A percentile compares a stretch with the other conserved stretches of the same genome.
Evolutionary conservation across 2,888 invertebrate genomes (phyloP).

Genomic region (Chymomyza amoena): DNA sequence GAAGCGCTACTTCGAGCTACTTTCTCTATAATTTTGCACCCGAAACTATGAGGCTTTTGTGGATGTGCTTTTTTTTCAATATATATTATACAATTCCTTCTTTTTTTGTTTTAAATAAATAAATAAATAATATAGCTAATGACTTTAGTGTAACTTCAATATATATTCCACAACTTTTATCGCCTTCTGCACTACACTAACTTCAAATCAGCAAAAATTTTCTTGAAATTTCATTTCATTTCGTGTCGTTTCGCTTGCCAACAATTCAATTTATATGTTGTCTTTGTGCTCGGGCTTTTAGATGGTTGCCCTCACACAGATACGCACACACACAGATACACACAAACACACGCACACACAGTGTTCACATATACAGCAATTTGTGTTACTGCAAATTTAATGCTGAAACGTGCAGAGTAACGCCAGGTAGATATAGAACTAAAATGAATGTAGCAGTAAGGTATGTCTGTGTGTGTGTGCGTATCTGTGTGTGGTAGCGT

Average conservation of each 20-base stretch:
- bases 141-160: background rate
- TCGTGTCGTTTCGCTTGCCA: slow-evolving; percentile 63
- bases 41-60: too few relatives aligned
- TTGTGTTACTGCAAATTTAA: slow-evolving; percentile 73
- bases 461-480: background rate
- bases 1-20: too few relatives aligned
- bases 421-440: background rate
- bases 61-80: too few relatives aligned
- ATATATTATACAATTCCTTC: too few relatives aligned
- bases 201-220: slow-evolving; percentile 50
- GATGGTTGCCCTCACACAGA: slow-evolving; percentile 19
- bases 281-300: slow-evolving; percentile 67
- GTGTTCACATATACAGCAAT: slow-evolving; percentile 62
- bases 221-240: slow-evolving; percentile 61
- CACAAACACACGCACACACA: slow-evolving; percentile 15
- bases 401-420: slow-evolving; percentile 60
- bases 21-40: too few relatives aligned
- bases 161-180: background rate
- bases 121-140: background rate
- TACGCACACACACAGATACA: background rate
- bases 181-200: slow-evolving; percentile 29
- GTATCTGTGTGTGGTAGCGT: slow-evolving; percentile 25
- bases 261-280: slow-evolving; percentile 70
- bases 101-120: too few relatives aligned
- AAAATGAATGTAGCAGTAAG: background rate